Evolutionary conservation across 2,113 vertebrate species (phyloP).

Genomic region (Apodemus speciosus): DNA sequence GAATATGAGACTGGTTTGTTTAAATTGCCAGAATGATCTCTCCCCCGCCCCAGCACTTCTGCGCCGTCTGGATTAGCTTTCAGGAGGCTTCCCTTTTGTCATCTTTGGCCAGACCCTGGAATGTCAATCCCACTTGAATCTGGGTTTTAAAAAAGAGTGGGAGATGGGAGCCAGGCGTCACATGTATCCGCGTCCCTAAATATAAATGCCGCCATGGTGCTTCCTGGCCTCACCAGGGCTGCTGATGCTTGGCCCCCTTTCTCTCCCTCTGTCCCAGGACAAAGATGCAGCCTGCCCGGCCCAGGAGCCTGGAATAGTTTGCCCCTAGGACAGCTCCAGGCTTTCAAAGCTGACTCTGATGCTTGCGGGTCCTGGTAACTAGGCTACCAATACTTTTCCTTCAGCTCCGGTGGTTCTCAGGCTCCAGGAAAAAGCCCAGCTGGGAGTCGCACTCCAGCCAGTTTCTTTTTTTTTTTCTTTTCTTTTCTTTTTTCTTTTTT

Average conservation of each 20-base stretch:
- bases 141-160: slow-evolving; percentile 64
- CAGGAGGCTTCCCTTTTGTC: slow-evolving; percentile 69
- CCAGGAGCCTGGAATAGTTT: background rate
- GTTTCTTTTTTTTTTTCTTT: no score
- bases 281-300: background rate
- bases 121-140: slow-evolving; percentile 64
- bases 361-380: background rate
- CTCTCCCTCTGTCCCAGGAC: background rate
- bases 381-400: background rate
- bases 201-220: slow-evolving; percentile 5
- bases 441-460: slow-evolving; percentile 40
- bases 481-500: no score
- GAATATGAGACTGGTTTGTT: slow-evolving; percentile 14
- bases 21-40: slow-evolving; percentile 8
- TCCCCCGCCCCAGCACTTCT: background rate
- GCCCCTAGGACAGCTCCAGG: background rate
- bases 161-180: slow-evolving; percentile 38
- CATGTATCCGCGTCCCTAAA: slow-evolving; percentile 59
- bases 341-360: background rate
- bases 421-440: slow-evolving; percentile 31
- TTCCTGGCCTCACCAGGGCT: background rate
- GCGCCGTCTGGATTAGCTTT: slow-evolving; percentile 53
- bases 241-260: background rate
- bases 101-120: slow-evolving; percentile 65
- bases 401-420: slow-evolving; percentile 29